Evolutionary conservation across 2,888 invertebrate species (phyloP), one percentile per base, ranked within the genome.

Genomic region (Melinaea marsaeus): DNA sequence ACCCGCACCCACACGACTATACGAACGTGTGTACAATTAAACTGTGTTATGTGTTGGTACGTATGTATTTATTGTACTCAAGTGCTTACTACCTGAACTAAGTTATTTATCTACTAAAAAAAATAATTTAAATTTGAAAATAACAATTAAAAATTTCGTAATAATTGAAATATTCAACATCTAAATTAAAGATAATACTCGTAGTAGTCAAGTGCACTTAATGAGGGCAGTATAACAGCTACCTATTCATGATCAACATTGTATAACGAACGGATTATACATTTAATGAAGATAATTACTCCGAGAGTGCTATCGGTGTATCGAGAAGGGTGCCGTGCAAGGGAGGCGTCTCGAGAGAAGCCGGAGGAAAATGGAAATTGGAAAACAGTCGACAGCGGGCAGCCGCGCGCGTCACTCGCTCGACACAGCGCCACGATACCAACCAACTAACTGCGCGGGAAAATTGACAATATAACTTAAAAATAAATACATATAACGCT

Each of bases 341-440:
- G 51, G 51, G 48, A 51, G 7, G 51, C 51, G 32, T 22, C 51
- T 51, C 7, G 51, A n/a, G 32, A 9, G 7, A 6, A 22, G 32
- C 32, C 51, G 67, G 74, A 79, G 81, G 83, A 80, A 86, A 85
- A 82, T 78, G 72, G 83, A 80, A 86, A 85, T 82, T 78, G 72
- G 75, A 74, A 73, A 76, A 73, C 81, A 89, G 89, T 90, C 79
- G 78, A 72, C 77, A 77, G 80, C 82, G 69, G 74, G 72, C 79
- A 71, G 81, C 80, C 86, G 86, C 82, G 83, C 83, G 74, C 67
- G 65, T 47, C 73, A 72, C 80, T 80, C 82, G 85, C 72, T 57
- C 67, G 67, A 61, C 58, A 22, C 54, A 55, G 59, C 48, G 67
- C 61, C 57, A 9, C 37, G 58, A 59, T 66, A 69, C 70, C 69